Base-by-base conservation (phyloP, 2,113 vertebrate genomes). In the Xerus inauris region DNA sequence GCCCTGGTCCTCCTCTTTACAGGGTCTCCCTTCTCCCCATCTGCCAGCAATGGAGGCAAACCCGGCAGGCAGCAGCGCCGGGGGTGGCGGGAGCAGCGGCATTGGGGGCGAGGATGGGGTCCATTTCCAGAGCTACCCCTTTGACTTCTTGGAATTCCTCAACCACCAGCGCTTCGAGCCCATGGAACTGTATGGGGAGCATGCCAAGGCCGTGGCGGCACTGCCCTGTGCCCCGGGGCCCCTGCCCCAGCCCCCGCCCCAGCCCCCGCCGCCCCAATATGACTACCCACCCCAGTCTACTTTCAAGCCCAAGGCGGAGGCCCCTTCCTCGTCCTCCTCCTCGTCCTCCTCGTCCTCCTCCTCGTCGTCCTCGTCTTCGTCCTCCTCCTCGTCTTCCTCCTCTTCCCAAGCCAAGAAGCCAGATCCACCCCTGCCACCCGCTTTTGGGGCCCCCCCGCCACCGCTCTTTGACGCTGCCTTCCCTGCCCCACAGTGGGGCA, bases 81-180 rank as follows among this genome's bases (percentile, higher is more conserved):
- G 95, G 77, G 95, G 95, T 6, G 92, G 97, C 9, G 97, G 95
- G 64, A 95, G 69, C 81, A 72, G 97, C 26, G 96, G 96, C 92
- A 45, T 97, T 1, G 97, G 97, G 67, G 98, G 98, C n/a, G 98
- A 98, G 94, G 98, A 98, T 57, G 98, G 98, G 71, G 98, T 98
- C 51, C 98, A 98, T 90, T 98, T 98, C 97, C 98, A 98, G 97
- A 98, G 98, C 91, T 98, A 98, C 81, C 98, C 98, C 30, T 98
- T 98, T 45, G 98, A 98, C 95, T 98, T 98, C 82, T 81, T 98
- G 95, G 98, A 98, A 73, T 98, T 98, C 93, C 98, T 98, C 89
- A 98, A 98, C 96, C 98, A 98, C 94, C 98, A 98, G 94, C 98
- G 98, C 94, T 98, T 98, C 40, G 98, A 98, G 94, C 98, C 98